Base-by-base conservation (phyloP, 2,113 vertebrate species). In the Tinamus guttatus region DNA sequence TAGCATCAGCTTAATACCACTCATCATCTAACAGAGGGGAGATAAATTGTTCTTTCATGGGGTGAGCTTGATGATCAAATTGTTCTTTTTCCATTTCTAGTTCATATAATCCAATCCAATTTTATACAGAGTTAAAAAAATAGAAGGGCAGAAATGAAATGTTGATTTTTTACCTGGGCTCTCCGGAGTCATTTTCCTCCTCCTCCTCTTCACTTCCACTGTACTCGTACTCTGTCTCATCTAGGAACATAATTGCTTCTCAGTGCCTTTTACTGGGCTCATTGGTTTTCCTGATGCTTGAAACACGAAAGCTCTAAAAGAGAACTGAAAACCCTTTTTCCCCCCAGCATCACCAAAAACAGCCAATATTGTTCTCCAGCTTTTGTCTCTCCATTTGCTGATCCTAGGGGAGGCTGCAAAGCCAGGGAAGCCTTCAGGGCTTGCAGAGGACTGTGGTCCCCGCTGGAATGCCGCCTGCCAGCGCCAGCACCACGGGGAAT, bases 151-250 rank as follows among this genome's bases (percentile, higher is more conserved):
- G 63, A 87, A 90, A 81, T 27, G 18, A 11, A 22, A 21, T 32
- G 30, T 34, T 67, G 34, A 38, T 18, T 56, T 69, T 49, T 19
- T 97, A 99, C 99, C 99, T 99, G 91, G 99, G 99, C 85, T 99
- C 99, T 84, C 99, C 99, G 0, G 98, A 98, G 90, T 99, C 99
- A n/a, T 99, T 98, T 93, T 99, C 99, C 59, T 99, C 99, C 56
- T 99, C 99, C 94, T 99, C 99, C 77, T 99, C 99, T 94, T 99
- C 99, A 56, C 99, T 99, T 76, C 99, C 99, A 30, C 99, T 99
- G 98, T 99, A 99, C 91, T 99, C 99, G 0, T 99, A 99, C 68
- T 99, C 99, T 0, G 99, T 99, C 97, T 99, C 99, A 97, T 99
- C 99, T 99, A 97, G 79, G 91, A 96, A 97, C 54, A 96, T 80